Percentiles rank a stretch among this genome's conserved stretches.
Evolutionary conservation across 2,797 vertebrate species (phyloP).

Genomic region (Leptodactylus fallax): DNA sequence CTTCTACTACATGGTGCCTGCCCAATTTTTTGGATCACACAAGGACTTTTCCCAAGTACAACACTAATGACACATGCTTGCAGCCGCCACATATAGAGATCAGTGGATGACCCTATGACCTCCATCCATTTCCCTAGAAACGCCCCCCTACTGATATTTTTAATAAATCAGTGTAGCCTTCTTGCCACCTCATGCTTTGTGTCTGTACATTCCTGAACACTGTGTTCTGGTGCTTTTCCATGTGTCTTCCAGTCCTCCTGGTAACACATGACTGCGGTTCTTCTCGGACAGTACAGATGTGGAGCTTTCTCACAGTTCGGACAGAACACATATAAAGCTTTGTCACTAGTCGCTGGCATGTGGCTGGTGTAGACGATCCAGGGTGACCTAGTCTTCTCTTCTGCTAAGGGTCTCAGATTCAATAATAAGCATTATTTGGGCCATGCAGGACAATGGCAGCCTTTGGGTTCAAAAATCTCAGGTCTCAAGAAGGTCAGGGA

Average conservation of each 20-base stretch:
- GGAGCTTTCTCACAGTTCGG: not conserved
- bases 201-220: constrained; percentile 31
- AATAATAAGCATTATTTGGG: not conserved
- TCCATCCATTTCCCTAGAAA: not conserved
- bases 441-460: not conserved
- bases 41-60: not conserved
- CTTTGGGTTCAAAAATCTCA: not conserved
- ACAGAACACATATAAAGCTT: not conserved
- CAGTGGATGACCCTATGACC: constrained; percentile 31
- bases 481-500: not conserved
- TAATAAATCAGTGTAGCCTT: constrained; percentile 29
- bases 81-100: constrained; percentile 20
- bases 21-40: too few species aligned
- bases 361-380: not conserved
- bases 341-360: not conserved
- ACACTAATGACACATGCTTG: not conserved
- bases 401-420: not conserved
- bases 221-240: constrained; percentile 25
- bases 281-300: not conserved
- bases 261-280: not conserved
- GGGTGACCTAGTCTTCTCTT: not conserved
- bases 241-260: not conserved
- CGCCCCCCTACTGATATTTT: constrained; percentile 37
- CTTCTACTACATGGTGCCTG: too few species aligned
- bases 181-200: not conserved